phyloP scores from a whole-genome alignment of 2,888 invertebrate genomes.

The Heliconius ismenius region DNA sequence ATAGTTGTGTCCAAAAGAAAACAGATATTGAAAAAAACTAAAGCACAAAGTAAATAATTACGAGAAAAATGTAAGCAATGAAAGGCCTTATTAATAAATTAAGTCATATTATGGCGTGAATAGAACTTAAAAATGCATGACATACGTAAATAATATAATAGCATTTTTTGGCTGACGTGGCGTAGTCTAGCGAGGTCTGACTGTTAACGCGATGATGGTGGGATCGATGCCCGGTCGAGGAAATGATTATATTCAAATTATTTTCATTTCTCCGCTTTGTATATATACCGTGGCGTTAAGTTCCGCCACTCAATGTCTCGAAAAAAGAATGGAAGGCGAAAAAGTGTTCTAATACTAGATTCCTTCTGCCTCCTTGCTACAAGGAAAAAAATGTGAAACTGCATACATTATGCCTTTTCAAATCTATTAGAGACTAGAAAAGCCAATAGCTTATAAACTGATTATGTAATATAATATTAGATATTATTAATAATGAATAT shows the following conservation, averaged over 20 bases:
- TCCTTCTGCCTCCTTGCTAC: no score
- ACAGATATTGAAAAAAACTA: no score
- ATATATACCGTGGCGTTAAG: neutral
- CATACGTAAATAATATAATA: constrained; percentile 6
- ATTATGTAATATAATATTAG: constrained; percentile 6
- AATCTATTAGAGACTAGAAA: neutral
- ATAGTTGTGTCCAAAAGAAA: neutral
- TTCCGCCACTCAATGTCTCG: neutral
- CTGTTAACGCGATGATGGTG: neutral
- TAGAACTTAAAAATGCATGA: neutral
- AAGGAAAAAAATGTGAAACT: neutral
- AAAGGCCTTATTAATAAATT: constrained; percentile 25
- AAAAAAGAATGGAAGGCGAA: no score
- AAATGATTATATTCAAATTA: neutral
- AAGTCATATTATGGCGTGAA: constrained; percentile 24
- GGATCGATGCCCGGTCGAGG: neutral
- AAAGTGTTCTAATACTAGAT: no score
- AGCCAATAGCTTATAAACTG: neutral
- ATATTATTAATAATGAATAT: constrained; percentile 7
- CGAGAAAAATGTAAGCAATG: constrained; percentile 18
- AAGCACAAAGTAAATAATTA: neutral
- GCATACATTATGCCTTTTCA: constrained; percentile 13
- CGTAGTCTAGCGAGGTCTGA: no score
- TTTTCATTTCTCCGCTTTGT: neutral
- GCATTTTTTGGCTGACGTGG: neutral